A percentile compares a stretch with the other conserved stretches of the same genome.
phyloP scores from a whole-genome alignment of 2,113 vertebrate species.

The Acanthochromis polyacanthus region DNA sequence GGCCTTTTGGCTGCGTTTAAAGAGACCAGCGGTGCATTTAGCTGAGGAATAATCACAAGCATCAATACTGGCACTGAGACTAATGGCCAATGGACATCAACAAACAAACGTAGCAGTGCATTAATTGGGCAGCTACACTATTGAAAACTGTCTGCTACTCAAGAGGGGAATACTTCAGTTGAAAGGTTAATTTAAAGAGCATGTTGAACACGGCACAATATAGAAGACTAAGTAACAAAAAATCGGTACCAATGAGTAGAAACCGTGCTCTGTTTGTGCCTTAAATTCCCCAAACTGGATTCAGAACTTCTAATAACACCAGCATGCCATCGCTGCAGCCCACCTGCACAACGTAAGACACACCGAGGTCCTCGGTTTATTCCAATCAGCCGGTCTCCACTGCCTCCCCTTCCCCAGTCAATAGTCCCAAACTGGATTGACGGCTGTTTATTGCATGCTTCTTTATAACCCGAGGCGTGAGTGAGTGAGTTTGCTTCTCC shows the following conservation, averaged over 20 bases:
- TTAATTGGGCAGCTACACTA: slow-evolving; percentile 53
- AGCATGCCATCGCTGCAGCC: not conserved
- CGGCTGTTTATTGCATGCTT: slow-evolving; percentile 65
- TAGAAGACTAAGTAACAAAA: not conserved
- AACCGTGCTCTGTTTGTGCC: not conserved
- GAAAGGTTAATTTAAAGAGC: not conserved
- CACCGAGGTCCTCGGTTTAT: slow-evolving; percentile 12
- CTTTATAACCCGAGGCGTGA: slow-evolving; percentile 52
- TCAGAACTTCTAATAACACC: slow-evolving; percentile 1
- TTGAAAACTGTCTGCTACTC: slow-evolving; percentile 28
- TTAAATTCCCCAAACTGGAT: slow-evolving; percentile 10
- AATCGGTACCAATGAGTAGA: not conserved
- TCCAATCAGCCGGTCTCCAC: slow-evolving; percentile 29
- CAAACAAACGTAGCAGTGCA: slow-evolving; percentile 55
- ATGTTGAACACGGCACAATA: not conserved
- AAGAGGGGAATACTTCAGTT: slow-evolving; percentile 1
- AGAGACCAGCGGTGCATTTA: slow-evolving; percentile 64
- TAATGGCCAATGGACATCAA: slow-evolving; percentile 56
- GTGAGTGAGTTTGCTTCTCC: slow-evolving; percentile 62
- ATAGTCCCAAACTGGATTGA: slow-evolving; percentile 65
- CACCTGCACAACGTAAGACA: not conserved
- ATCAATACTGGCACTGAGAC: slow-evolving; percentile 60
- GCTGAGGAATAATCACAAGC: slow-evolving; percentile 64
- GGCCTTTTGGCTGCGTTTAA: slow-evolving; percentile 58
- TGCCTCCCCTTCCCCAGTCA: slow-evolving; percentile 22